Conservation (phyloP, 2,888 invertebrate species). For the Megaustenia siamemsis region DNA sequence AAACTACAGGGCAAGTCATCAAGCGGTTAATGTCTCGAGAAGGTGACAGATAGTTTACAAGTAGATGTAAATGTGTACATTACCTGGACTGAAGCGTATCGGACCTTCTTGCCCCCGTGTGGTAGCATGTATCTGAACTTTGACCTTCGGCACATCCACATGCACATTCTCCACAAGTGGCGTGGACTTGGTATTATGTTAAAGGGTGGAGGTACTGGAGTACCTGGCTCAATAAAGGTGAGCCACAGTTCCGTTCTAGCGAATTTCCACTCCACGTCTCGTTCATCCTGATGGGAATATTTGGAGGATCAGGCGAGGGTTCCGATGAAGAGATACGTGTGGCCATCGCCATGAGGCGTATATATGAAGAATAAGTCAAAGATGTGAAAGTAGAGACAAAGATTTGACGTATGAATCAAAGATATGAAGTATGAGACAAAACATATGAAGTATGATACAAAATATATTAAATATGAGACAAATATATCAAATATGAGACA, state of each 20-base stretch:
- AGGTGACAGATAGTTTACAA: neutral
- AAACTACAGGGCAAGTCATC: neutral
- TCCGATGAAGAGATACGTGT: too few species aligned
- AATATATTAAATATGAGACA: too few species aligned
- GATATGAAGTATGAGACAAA: neutral
- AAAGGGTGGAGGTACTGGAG: conserved; percentile 67
- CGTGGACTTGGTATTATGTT: conserved; percentile 66
- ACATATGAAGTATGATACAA: too few species aligned
- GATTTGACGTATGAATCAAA: neutral
- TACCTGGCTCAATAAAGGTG: conserved; percentile 68
- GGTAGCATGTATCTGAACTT: conserved; percentile 55
- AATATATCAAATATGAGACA: too few species aligned
- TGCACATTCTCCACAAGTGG: conserved; percentile 48
- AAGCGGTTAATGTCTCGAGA: neutral
- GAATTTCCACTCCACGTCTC: conserved; percentile 70
- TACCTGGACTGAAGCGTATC: conserved; percentile 58
- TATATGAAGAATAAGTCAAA: neutral
- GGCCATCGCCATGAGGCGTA: too few species aligned
- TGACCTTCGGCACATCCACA: conserved; percentile 55
- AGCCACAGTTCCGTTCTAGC: conserved; percentile 68
- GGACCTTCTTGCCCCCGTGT: conserved; percentile 57
- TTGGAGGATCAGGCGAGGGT: too few species aligned
- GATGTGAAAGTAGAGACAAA: neutral
- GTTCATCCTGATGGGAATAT: conserved; percentile 60
- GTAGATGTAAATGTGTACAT: neutral